Evolutionary conservation across 2,113 vertebrate species (phyloP), one percentile per base, ranked within the genome.

Genomic region (Trichomycterus rosablanca): DNA sequence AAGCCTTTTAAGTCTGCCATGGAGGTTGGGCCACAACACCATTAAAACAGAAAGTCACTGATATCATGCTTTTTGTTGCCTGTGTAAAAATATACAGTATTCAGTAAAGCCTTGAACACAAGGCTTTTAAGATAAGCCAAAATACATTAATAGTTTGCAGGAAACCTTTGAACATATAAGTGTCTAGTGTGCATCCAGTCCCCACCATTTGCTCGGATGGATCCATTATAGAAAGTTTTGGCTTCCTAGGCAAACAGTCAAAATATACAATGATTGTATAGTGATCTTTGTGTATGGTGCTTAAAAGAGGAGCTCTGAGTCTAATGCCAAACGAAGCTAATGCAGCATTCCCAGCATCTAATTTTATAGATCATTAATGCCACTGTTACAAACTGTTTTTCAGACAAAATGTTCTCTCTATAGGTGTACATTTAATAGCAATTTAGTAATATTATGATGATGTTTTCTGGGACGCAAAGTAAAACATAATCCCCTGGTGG

Each of bases 91-190:
- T 26, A 20, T 5, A 32, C 4, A 8, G 2, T 53, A 15, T 32
- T 16, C 7, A n/a, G n/a, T 3, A 28, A n/a, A 39, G 18, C 40
- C 58, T 32, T 22, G 20, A 43, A 20, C 16, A 44, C 57, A 50
- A 1, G 1, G 49, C n/a, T 3, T 18, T 72, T 54, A 59, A 20
- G 32, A 11, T 51, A 71, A 37, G 22, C 16, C 20, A 45, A 37
- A 46, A 20, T 34, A 23, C 23, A 6, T 53, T 48, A 28, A 54
- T 12, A 23, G 19, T 54, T 43, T 43, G 40, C 12, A 40, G 32
- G 62, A 53, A 42, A 43, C 46, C 15, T 60, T 64, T 40, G 60
- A 49, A 23, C 19, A 22, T 2, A 65, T 65, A 52, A 69, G 40
- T 52, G 37, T 69, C 22, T 20, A 26, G 22, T 55, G 50, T 50